Conservation (phyloP, 2,797 vertebrate species). For the Acanthurus tractus region DNA sequence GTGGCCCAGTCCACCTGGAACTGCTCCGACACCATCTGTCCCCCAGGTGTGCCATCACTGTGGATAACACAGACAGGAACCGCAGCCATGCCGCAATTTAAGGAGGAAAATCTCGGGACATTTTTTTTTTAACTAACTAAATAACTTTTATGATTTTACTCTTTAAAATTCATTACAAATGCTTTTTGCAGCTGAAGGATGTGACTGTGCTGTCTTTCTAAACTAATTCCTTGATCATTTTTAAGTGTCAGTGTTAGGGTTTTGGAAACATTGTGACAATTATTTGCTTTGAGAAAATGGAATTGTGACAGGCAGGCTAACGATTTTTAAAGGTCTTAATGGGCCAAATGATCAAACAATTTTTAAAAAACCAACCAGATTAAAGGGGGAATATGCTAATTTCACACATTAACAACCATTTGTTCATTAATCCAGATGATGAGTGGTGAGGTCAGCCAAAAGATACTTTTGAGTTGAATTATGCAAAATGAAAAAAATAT, state of each 20-base stretch:
- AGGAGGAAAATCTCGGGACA: too few relatives aligned
- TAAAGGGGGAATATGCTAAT: not conserved
- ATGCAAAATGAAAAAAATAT: conserved; percentile 1
- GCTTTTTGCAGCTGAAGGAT: too few relatives aligned
- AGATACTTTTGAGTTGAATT: not conserved
- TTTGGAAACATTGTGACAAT: too few relatives aligned
- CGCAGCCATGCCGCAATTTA: not conserved
- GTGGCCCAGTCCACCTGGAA: conserved; percentile 95
- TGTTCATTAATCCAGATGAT: not conserved
- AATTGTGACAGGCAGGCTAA: not conserved
- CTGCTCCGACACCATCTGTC: conserved; percentile 93
- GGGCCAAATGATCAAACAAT: not conserved
- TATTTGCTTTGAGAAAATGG: not conserved
- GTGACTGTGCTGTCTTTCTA: too few relatives aligned
- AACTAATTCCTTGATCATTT: too few relatives aligned
- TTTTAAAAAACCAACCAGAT: not conserved
- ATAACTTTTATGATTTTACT: too few relatives aligned
- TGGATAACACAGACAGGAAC: conserved; percentile 15
- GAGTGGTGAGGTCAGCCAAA: not conserved
- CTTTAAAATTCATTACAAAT: too few relatives aligned
- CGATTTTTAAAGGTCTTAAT: not conserved
- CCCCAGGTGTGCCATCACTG: conserved; percentile 94
- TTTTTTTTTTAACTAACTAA: too few relatives aligned
- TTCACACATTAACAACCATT: not conserved
- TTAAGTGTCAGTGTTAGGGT: too few relatives aligned